phyloP scores from a whole-genome alignment of 2,797 vertebrate species.

The Hipposideros larvatus region DNA sequence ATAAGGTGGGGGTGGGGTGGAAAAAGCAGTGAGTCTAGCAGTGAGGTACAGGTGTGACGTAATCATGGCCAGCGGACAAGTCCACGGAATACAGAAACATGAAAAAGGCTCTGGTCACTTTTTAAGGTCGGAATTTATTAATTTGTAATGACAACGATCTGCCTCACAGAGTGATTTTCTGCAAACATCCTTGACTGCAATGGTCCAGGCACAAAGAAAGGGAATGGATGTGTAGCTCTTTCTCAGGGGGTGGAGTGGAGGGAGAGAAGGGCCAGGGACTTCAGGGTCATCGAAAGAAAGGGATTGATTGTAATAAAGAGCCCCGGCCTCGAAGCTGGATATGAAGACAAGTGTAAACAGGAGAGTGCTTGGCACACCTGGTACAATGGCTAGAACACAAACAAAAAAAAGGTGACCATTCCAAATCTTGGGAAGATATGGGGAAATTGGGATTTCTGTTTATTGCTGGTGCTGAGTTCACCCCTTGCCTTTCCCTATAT shows the following conservation, averaged over 20 bases:
- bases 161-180: background rate
- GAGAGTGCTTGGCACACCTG: background rate
- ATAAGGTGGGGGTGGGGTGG: too few species aligned
- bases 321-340: background rate
- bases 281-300: background rate
- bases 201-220: background rate
- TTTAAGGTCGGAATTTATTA: background rate
- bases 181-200: background rate
- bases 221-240: background rate
- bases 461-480: background rate
- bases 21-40: background rate
- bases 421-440: background rate
- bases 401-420: background rate
- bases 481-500: background rate
- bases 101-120: background rate
- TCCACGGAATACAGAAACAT: background rate
- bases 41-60: background rate
- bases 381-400: background rate
- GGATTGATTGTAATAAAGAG: background rate
- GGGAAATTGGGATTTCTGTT: background rate
- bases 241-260: fast-evolving
- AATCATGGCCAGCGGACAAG: background rate
- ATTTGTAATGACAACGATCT: background rate
- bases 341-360: background rate
- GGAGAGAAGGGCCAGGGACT: background rate